These are phyloP conservation scores for Typhlichthys eigenmanni DNA, from an alignment of 2,797 vertebrate genomes.

Conservation along the genomic window DNA sequence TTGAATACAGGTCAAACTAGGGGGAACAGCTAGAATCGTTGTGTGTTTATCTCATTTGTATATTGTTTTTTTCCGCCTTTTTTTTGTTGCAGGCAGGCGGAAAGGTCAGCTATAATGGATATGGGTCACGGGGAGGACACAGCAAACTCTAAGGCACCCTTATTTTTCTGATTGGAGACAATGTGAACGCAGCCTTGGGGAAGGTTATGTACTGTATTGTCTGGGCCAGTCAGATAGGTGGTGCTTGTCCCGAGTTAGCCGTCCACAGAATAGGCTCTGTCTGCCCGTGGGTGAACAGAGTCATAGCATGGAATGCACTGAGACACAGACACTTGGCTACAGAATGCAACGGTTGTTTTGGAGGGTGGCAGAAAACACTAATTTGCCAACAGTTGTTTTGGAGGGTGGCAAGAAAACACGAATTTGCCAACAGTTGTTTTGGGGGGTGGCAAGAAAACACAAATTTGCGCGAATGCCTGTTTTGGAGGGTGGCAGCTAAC, in stretches of 20 bases:
- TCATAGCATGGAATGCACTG: constrained; percentile 10
- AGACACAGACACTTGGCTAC: not conserved
- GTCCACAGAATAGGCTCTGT: constrained; percentile 21
- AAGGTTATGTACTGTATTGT: constrained; percentile 57
- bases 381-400: not conserved
- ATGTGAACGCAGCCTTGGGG: constrained; percentile 50
- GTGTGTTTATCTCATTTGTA: constrained; percentile 39
- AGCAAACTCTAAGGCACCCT: constrained; percentile 45
- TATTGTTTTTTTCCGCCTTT: constrained; percentile 54
- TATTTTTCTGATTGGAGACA: constrained; percentile 55
- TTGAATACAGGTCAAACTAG: constrained; percentile 44
- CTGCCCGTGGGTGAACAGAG: constrained; percentile 3
- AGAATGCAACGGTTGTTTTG: not conserved
- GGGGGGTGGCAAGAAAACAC: too few species aligned
- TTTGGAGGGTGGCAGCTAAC: not conserved
- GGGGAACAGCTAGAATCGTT: constrained; percentile 31
- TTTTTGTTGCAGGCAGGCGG: constrained; percentile 34
- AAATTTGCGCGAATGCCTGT: too few species aligned
- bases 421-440: not conserved
- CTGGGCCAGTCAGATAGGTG: constrained; percentile 35
- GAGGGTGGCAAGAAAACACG: too few species aligned
- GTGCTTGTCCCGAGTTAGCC: constrained; percentile 48
- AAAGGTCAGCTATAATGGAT: constrained; percentile 60
- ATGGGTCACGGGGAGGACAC: constrained; percentile 68
- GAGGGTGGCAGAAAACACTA: not conserved